A percentile compares a stretch with the other conserved stretches of the same genome.
Conservation (phyloP, 2,113 vertebrate genomes). For the Nansenia antarctica region DNA sequence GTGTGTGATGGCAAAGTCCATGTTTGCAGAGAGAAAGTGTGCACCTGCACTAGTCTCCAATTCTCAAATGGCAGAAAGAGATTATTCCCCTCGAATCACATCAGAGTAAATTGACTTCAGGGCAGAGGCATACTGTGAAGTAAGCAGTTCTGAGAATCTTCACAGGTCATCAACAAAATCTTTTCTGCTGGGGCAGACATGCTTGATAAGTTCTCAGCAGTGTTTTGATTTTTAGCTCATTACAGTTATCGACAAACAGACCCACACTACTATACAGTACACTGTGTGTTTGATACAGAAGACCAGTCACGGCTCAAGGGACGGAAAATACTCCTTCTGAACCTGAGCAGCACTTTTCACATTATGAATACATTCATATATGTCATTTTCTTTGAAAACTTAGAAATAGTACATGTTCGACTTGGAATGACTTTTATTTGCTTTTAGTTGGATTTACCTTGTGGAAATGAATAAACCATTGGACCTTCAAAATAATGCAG, state of each 20-base stretch:
- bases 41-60: not conserved
- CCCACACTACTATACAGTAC: not conserved
- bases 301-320: not conserved
- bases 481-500: conserved; percentile 55
- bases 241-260: conserved; percentile 10
- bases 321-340: not conserved
- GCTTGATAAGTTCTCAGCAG: conserved; percentile 10
- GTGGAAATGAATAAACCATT: conserved; percentile 54
- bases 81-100: conserved; percentile 1
- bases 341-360: conserved; percentile 11
- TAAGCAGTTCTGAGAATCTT: conserved; percentile 2
- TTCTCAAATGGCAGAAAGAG: not conserved
- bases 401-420: conserved; percentile 32
- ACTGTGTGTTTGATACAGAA: not conserved
- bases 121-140: not conserved
- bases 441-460: conserved; percentile 58
- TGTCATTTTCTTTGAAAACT: conserved; percentile 28
- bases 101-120: not conserved
- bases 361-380: conserved; percentile 46
- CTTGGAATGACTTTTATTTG: conserved; percentile 56
- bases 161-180: conserved; percentile 5
- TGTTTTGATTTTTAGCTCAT: not conserved
- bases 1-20: no score
- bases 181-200: not conserved
- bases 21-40: no score